Evolutionary conservation across 2,797 vertebrate genomes (phyloP), one percentile per base, ranked within the genome.

Genomic region (Amniataba percoides): DNA sequence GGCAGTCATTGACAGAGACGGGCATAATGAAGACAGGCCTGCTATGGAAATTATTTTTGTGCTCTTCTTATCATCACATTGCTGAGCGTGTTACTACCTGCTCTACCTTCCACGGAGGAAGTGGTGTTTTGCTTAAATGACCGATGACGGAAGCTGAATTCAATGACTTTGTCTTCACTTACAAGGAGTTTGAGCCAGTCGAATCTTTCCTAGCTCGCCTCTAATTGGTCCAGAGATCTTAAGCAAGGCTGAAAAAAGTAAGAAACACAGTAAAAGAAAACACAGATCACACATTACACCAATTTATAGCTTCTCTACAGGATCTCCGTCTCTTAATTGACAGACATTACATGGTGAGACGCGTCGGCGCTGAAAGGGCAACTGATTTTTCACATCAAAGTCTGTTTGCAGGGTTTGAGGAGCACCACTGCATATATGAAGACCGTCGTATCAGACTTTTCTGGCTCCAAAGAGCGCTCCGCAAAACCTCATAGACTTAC

Each of bases 21-120:
- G 43, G 59, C 72, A 63, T 83, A 88, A 89, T 88, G 82, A 91
- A 88, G 91, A 88, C 57, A 58, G 57, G 48, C 74, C 76, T n/a
- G 59, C 66, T 60, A 79, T 69, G 45, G 71, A 84, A 62, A 71
- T 64, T 79, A 77, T 81, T 82, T 74, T 66, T 77, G 63, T 43
- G 64, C 51, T 59, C 19, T 40, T 85, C 56, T 81, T 77, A 74
- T 82, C 18, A 1, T 68, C 57, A 46, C 42, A 48, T 74, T 57
- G 3, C 14, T n/a, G 39, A 64, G 51, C 27, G 53, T 72, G 60
- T 72, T 70, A 69, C 51, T 62, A 21, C 25, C 49, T 51, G 23
- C 46, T 76, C 10, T 3, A 42, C 4, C 40, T 10, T 45, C 23
- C 16, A 2, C 8, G 8, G 21, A 15, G 45, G 34, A 36, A 68